Conservation (phyloP, 1,140 invertebrate genomes). For the Galleria mellonella region DNA sequence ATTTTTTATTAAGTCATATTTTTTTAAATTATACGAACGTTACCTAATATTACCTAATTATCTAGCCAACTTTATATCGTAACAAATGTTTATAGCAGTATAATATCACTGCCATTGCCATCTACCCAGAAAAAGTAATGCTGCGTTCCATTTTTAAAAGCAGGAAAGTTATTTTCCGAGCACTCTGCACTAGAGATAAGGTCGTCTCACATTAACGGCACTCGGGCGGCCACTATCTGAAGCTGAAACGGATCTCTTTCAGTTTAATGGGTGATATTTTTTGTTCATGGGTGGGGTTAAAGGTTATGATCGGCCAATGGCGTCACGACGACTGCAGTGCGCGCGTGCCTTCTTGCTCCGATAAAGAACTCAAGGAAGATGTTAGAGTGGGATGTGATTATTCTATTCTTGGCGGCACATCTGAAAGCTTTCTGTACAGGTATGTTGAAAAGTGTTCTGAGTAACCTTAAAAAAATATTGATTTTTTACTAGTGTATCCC, state of each 20-base stretch:
- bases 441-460: conserved; percentile 16
- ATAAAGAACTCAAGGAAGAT: conserved; percentile 31
- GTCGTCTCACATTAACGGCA: conserved; percentile 31
- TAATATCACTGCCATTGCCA: too few species aligned
- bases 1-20: too few species aligned
- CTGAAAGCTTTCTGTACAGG: conserved; percentile 28
- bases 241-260: conserved; percentile 53
- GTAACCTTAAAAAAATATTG: too few species aligned
- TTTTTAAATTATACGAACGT: too few species aligned
- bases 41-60: too few species aligned
- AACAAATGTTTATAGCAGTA: not conserved
- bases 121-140: not conserved
- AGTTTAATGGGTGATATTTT: conserved; percentile 66
- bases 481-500: too few species aligned
- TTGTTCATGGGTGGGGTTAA: conserved; percentile 65
- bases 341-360: conserved; percentile 27
- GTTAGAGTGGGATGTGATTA: conserved; percentile 41
- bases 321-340: conserved; percentile 17
- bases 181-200: conserved; percentile 35
- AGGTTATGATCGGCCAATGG: conserved; percentile 55
- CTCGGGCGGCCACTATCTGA: conserved; percentile 33
- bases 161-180: conserved; percentile 20
- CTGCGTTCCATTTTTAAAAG: conserved; percentile 7
- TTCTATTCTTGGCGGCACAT: conserved; percentile 47
- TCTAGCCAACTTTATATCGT: too few species aligned